Evolutionary conservation across 2,113 vertebrate genomes (phyloP).

Genomic region (Platichthys stellatus): DNA sequence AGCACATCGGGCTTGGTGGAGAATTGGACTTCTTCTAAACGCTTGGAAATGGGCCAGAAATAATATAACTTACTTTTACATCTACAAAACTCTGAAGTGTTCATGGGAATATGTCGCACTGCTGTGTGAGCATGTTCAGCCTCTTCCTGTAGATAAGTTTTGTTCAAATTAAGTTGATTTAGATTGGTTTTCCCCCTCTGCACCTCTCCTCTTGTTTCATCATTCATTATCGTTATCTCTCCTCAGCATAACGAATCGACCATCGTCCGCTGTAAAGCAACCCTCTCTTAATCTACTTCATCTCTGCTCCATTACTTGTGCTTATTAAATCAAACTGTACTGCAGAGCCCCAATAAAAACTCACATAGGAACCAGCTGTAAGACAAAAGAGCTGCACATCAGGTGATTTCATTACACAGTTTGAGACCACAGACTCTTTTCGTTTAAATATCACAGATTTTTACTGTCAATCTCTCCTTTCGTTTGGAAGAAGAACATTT

Average conservation of each 20-base stretch:
- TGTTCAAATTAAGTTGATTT: conserved; percentile 16
- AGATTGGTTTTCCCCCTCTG: conserved; percentile 31
- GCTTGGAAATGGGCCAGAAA: conserved; percentile 57
- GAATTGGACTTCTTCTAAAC: conserved; percentile 9
- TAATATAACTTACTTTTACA: conserved; percentile 33
- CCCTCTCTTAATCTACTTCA: conserved; percentile 24
- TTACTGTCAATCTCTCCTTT: conserved; percentile 15
- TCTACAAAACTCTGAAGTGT: neutral
- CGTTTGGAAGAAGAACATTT: neutral
- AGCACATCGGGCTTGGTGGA: too few species aligned
- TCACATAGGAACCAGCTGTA: neutral
- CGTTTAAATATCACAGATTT: neutral
- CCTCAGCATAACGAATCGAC: conserved; percentile 20
- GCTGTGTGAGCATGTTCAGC: neutral
- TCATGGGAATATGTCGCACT: neutral
- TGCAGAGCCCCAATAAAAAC: conserved; percentile 35
- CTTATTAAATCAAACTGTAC: conserved; percentile 59
- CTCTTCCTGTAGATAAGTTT: conserved; percentile 1
- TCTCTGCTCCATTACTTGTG: conserved; percentile 45
- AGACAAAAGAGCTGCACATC: conserved; percentile 15
- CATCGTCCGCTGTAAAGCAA: conserved; percentile 18
- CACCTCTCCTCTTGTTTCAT: conserved; percentile 17
- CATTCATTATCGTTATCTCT: conserved; percentile 51
- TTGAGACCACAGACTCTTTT: neutral
- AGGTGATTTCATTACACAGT: conserved; percentile 3